A percentile compares a stretch with the other conserved stretches of the same genome.
phyloP scores from a whole-genome alignment of 2,797 vertebrate species.

The Hippopotamyrus pictus region DNA sequence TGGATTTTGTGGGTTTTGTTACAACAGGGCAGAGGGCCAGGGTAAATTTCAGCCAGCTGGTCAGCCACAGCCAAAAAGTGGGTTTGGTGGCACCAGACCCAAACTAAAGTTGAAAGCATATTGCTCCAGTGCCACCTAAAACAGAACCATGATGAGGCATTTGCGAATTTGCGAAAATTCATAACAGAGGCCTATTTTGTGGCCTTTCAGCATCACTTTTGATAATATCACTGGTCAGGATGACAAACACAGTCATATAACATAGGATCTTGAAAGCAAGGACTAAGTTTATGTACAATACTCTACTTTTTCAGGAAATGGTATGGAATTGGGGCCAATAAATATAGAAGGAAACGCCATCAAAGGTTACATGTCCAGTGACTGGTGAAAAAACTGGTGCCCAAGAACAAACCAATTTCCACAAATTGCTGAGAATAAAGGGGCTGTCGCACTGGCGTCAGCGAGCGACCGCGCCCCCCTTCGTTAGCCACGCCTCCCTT shows the following conservation, averaged over 20 bases:
- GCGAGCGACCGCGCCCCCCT: too few species aligned
- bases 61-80: neutral
- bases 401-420: neutral
- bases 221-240: neutral
- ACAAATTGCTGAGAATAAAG: neutral
- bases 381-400: neutral
- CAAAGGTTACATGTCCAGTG: neutral
- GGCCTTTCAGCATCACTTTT: neutral
- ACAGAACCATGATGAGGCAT: neutral
- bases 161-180: neutral
- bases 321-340: neutral
- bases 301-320: neutral
- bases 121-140: neutral
- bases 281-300: neutral
- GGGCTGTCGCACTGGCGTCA: neutral
- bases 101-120: neutral
- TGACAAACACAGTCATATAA: neutral
- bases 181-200: neutral
- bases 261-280: neutral
- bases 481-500: too few species aligned
- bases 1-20: neutral
- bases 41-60: neutral
- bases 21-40: neutral
- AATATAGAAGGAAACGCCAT: neutral
- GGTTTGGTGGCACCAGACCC: neutral